Evolutionary conservation across 2,113 vertebrate genomes (phyloP).

Genomic region (Aphyosemion australe): DNA sequence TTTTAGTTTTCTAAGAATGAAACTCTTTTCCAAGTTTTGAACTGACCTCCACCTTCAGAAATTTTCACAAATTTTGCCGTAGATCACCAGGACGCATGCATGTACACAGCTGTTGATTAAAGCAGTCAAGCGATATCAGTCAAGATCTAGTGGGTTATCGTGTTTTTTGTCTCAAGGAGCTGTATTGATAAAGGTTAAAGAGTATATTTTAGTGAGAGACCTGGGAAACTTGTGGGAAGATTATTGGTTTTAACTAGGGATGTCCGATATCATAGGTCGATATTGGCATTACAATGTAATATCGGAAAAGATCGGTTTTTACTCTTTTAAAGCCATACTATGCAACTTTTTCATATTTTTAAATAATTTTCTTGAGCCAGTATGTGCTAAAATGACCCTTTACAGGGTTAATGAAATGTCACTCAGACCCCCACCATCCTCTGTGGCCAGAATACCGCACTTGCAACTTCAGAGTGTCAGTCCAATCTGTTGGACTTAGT

Average conservation of each 20-base stretch:
- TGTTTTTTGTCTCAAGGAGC: slow-evolving; percentile 33
- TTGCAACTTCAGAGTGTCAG: too few species aligned
- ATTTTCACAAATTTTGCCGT: slow-evolving; percentile 17
- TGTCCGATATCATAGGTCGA: too few species aligned
- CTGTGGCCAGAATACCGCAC: too few species aligned
- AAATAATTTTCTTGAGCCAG: too few species aligned
- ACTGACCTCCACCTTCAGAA: slow-evolving; percentile 15
- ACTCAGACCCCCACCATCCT: too few species aligned
- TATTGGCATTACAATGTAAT: too few species aligned
- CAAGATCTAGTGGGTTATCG: slow-evolving; percentile 32
- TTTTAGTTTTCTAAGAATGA: slow-evolving; percentile 17
- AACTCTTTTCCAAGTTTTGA: slow-evolving; percentile 33
- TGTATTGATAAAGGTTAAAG: slow-evolving; percentile 55
- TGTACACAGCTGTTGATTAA: slow-evolving; percentile 46
- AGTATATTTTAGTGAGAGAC: slow-evolving; percentile 24
- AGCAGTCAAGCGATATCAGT: slow-evolving; percentile 51
- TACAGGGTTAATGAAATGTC: too few species aligned
- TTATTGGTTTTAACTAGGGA: slow-evolving; percentile 5
- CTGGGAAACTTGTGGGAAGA: not conserved
- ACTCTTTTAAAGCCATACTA: too few species aligned
- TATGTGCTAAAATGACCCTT: too few species aligned
- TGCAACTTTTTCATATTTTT: too few species aligned
- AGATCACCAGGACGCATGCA: slow-evolving; percentile 48
- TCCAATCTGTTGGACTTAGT: too few species aligned
- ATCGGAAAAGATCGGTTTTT: too few species aligned